phyloP scores from a whole-genome alignment of 2,113 vertebrate genomes.

The Pangasianodon gigas region DNA sequence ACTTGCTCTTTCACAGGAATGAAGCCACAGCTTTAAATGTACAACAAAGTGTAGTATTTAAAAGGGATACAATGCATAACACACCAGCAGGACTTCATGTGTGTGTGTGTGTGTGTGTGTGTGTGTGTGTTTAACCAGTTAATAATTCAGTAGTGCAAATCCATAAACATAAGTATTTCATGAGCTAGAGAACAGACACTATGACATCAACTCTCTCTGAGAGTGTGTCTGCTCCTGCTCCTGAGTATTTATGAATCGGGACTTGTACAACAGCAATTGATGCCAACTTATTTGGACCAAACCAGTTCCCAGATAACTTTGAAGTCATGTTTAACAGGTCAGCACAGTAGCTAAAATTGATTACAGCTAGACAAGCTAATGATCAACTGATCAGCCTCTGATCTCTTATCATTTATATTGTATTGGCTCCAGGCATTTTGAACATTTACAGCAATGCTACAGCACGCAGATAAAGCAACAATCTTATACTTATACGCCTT shows the following conservation, averaged over 20 bases:
- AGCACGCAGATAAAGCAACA: conserved; percentile 22
- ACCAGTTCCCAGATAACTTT: not conserved
- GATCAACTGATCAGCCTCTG: not conserved
- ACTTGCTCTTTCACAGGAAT: not conserved
- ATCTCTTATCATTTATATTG: not conserved
- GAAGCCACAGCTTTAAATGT: conserved; percentile 6
- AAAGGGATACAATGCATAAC: not conserved
- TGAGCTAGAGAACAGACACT: conserved; percentile 44
- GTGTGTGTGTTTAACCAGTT: conserved; percentile 58
- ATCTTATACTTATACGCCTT: conserved; percentile 28
- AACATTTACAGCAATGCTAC: conserved; percentile 27
- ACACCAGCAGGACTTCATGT: not conserved
- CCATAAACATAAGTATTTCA: conserved; percentile 72
- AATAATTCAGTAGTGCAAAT: conserved; percentile 76
- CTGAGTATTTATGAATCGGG: not conserved
- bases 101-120: not conserved
- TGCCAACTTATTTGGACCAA: not conserved
- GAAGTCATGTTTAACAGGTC: not conserved
- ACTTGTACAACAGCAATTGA: not conserved
- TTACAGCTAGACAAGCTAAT: not conserved
- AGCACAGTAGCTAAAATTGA: not conserved
- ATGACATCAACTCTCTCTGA: not conserved
- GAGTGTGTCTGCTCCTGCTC: not conserved
- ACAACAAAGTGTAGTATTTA: not conserved
- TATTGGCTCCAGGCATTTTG: not conserved